Conservation (phyloP, 2,888 invertebrate genomes). For the Temnothorax ravouxi region DNA sequence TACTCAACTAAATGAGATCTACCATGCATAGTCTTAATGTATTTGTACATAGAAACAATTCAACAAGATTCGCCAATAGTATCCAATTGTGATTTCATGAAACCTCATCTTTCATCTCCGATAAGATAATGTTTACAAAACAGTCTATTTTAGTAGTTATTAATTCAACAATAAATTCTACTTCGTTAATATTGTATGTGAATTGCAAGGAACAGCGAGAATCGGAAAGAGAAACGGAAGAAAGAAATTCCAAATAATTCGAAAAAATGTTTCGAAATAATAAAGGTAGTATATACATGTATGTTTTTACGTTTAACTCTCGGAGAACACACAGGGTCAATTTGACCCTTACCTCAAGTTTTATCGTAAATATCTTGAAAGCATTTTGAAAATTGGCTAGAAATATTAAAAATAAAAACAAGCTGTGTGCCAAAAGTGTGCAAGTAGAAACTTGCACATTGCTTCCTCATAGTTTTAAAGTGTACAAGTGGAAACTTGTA, state of each 20-base stretch:
- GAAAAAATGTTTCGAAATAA: slow-evolving; percentile 3
- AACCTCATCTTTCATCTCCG: neutral
- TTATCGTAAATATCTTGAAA: no score
- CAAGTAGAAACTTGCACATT: no score
- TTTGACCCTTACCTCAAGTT: no score
- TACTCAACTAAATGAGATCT: slow-evolving; percentile 32
- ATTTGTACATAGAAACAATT: slow-evolving; percentile 24
- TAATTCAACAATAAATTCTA: neutral
- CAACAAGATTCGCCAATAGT: slow-evolving; percentile 27
- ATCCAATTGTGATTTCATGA: slow-evolving; percentile 17
- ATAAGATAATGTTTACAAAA: neutral
- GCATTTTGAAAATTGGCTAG: no score
- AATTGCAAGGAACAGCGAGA: slow-evolving; percentile 2
- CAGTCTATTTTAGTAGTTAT: slow-evolving; percentile 28
- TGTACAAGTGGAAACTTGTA: no score
- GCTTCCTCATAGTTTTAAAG: no score
- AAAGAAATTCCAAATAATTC: slow-evolving; percentile 11
- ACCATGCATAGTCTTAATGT: slow-evolving; percentile 16
- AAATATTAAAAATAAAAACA: no score
- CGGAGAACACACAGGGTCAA: no score
- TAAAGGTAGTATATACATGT: slow-evolving; percentile 20
- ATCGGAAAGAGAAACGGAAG: neutral
- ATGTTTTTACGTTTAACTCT: slow-evolving; percentile 12
- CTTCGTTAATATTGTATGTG: neutral
- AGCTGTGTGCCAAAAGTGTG: no score